A percentile compares a stretch with the other conserved stretches of the same genome.
These are phyloP conservation scores for Poeciliopsis turneri DNA, from an alignment of 2,797 vertebrate species.

Conservation along the genomic window DNA sequence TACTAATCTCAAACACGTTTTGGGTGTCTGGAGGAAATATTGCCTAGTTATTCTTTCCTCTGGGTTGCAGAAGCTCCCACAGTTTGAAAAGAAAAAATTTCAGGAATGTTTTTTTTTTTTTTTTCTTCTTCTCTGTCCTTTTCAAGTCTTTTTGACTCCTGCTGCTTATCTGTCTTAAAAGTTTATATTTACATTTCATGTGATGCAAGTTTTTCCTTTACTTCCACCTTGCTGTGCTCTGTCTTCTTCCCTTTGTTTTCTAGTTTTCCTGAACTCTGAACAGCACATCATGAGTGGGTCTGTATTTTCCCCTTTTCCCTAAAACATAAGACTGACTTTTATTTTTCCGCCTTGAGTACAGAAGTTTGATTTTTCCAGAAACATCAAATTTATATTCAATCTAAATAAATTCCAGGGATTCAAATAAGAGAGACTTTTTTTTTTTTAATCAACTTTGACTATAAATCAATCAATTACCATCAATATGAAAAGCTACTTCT, in stretches of 20 bases:
- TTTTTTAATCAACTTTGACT: neutral
- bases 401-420: neutral
- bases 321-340: neutral
- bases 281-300: conserved; percentile 68
- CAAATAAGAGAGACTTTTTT: neutral
- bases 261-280: conserved; percentile 62
- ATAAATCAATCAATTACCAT: neutral
- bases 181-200: conserved; percentile 19
- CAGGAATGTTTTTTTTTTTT: neutral
- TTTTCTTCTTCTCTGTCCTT: conserved; percentile 6
- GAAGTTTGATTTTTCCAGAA: neutral
- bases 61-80: conserved; percentile 10
- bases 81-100: conserved; percentile 27
- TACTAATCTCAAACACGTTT: conserved; percentile 10
- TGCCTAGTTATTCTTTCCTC: conserved; percentile 15
- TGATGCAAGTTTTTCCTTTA: conserved; percentile 37
- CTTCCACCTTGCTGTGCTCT: conserved; percentile 51
- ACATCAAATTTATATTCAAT: neutral
- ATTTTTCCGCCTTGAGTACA: neutral
- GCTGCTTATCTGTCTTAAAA: conserved; percentile 23
- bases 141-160: conserved; percentile 20
- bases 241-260: conserved; percentile 49
- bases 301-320: conserved; percentile 61
- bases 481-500: conserved; percentile 5
- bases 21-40: conserved; percentile 16